A percentile compares a stretch with the other conserved stretches of the same genome.
phyloP scores from a whole-genome alignment of 2,113 vertebrate species.

The Solenodon paradoxus region DNA sequence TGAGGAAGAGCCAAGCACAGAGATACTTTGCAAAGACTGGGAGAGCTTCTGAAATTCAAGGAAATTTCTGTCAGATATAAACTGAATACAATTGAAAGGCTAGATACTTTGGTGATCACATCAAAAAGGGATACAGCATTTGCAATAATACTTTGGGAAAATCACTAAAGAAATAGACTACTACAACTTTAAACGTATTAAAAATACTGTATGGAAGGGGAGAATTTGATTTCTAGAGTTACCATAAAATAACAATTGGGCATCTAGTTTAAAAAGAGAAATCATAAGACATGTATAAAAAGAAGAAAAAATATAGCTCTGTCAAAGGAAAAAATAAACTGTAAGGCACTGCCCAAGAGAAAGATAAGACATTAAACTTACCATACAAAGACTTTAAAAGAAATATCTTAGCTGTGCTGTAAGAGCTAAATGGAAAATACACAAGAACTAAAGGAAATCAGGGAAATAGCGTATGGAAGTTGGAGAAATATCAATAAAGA shows the following conservation, averaged over 20 bases:
- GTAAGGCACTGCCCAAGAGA: not conserved
- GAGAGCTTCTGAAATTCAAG: not conserved
- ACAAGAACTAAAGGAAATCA: no score
- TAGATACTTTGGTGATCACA: not conserved
- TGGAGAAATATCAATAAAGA: not conserved
- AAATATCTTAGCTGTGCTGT: no score
- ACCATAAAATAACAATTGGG: not conserved
- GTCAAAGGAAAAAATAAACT: not conserved
- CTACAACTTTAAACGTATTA: not conserved
- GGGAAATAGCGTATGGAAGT: no score
- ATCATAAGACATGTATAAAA: not conserved
- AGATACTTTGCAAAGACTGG: not conserved
- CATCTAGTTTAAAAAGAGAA: not conserved
- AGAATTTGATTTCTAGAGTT: not conserved
- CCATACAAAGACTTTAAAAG: no score
- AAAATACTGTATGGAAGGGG: no score
- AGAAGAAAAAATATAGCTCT: not conserved
- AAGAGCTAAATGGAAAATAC: no score
- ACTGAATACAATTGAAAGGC: not conserved
- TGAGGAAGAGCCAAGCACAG: not conserved
- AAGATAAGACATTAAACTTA: no score
- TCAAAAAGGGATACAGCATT: not conserved
- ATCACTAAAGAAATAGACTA: not conserved
- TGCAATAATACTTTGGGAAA: not conserved
- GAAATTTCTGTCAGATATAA: not conserved